These are phyloP conservation scores for Caloenas nicobarica DNA, from an alignment of 2,113 vertebrate genomes.

Conservation along the genomic window DNA sequence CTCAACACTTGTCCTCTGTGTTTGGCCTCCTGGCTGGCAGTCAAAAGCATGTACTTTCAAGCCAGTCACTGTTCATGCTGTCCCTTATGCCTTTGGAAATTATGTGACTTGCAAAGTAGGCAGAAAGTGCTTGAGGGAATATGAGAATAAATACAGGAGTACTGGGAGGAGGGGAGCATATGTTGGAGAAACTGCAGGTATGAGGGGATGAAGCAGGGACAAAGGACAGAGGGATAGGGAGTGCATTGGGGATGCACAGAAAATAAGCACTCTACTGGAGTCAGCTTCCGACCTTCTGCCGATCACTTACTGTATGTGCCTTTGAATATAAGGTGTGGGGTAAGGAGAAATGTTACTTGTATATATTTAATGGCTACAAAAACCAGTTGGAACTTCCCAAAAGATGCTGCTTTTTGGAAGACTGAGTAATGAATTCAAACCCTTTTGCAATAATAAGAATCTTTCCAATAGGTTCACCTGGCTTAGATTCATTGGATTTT, in stretches of 20 bases:
- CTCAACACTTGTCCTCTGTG: background rate
- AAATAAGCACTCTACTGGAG: background rate
- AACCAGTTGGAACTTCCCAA: background rate
- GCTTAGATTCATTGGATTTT: background rate
- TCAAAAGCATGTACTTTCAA: background rate
- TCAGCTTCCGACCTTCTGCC: background rate
- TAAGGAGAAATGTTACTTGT: background rate
- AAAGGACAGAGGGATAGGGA: background rate
- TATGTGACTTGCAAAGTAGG: background rate
- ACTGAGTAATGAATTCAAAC: background rate
- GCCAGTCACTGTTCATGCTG: background rate
- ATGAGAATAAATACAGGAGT: background rate
- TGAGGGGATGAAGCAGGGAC: background rate
- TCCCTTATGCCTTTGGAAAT: background rate
- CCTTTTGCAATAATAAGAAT: background rate
- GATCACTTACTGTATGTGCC: background rate
- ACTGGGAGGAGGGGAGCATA: background rate
- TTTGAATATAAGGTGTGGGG: fast-evolving
- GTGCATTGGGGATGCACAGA: background rate
- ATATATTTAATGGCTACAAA: background rate
- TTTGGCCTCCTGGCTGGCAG: background rate
- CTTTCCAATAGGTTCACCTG: background rate
- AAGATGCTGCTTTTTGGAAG: background rate
- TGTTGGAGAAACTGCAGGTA: background rate
- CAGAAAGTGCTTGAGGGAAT: background rate